Base-by-base conservation (phyloP, 2,113 vertebrate genomes). In the Megaleporinus macrocephalus region DNA sequence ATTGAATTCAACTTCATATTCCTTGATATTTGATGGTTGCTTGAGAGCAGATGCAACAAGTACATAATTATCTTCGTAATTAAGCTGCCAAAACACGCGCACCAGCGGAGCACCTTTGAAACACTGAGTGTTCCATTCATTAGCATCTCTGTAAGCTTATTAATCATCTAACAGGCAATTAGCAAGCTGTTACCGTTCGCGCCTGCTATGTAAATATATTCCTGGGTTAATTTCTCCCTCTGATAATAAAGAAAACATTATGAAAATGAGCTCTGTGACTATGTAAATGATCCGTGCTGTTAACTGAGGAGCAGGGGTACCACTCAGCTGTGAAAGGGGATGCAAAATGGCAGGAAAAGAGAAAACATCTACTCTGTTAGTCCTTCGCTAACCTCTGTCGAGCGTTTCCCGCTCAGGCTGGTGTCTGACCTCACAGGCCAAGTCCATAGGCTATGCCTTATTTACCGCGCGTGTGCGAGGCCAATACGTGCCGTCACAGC, bases 221-320 rank as follows among this genome's bases (percentile, higher is more conserved):
- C 94, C 95, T 95, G 94, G 94, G 95, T 95, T 96, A 96, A 96
- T 96, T 96, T 96, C 95, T 96, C 95, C 95, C 95, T 95, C 94
- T 95, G 95, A 96, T 96, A 98, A 98, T 98, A 98, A 97, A 97
- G 95, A 96, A 96, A 98, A 97, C 97, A 97, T 98, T 98, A 98
- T 97, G 96, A 98, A 99, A 98, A 99, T 98, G 93, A 97, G 96
- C 96, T 96, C 93, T 93, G 96, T 94, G 96, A 97, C 96, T 97
- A 96, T 96, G 96, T 96, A 97, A 98, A 97, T 97, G 95, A 97
- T 97, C 96, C 95, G 94, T 95, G 95, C 95, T 94, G 95, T 97
- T 99, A 97, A 98, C 96, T 95, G 96, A 93, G 83, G 82, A 91
- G 91, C 85, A 79, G 79, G 62, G 44, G 78, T 66, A 80, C 27